Evolutionary conservation across 2,797 vertebrate species (phyloP), one percentile per base, ranked within the genome.

Genomic region (Acipenser oxyrinchus): DNA sequence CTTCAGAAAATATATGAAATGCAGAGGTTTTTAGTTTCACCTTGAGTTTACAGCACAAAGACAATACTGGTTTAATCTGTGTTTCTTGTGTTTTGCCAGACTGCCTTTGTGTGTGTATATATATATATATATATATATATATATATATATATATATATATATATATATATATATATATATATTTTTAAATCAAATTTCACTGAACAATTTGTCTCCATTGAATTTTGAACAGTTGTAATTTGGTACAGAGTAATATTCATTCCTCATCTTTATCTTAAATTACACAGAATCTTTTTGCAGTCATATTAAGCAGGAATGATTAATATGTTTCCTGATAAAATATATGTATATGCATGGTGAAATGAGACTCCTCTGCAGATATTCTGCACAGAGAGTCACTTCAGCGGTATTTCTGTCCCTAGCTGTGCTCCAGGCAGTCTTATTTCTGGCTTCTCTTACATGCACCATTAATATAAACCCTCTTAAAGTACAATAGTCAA

Each of bases 261-360:
- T 89, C 79, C 79, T 92, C 85, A 90, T 84, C 74, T 84, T 84
- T 88, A 87, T 82, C 82, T 86, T 83, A 88, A 87, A 87, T 88
- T 87, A 37, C 78, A 85, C 82, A 84, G 84, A 85, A 76, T 85
- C 76, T 79, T 75, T 70, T 80, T 88, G 81, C 76, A 83, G 77
- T 81, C 80, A 81, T 78, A 82, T 86, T 85, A 82, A 70, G 71
- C 75, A 74, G 72, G 76, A 79, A 77, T 86, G 84, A 88, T 86
- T 87, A 84, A 86, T 87, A 78, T 80, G 64, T 69, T 68, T 73
- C 82, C 74, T 83, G 84, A 83, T 84, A 83, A 87, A 86, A 84
- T 84, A 84, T 83, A 81, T 86, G 81, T 82, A 88, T 87, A 82
- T 80, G 75, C 72, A 79, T 76, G 74, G 84, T 81, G 48, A 68